phyloP scores from a whole-genome alignment of 2,797 vertebrate species.

The Megaceryle alcyon region DNA sequence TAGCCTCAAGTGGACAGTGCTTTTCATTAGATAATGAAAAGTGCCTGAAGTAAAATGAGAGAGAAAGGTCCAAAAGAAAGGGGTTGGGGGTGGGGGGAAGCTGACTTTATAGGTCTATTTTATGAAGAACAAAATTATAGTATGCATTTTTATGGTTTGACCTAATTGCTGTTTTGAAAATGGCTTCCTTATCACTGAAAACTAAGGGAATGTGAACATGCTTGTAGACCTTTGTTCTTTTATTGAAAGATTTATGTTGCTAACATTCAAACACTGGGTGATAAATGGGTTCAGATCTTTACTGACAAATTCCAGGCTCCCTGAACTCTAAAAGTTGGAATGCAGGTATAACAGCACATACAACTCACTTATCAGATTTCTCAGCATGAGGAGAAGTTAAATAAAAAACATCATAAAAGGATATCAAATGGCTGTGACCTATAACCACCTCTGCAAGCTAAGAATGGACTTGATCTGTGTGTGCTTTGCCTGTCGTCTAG shows the following conservation, averaged over 20 bases:
- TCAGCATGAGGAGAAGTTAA: constrained; percentile 8
- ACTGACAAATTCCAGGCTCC: constrained; percentile 37
- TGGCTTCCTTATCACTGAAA: constrained; percentile 40
- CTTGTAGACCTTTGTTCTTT: constrained; percentile 56
- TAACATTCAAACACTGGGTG: constrained; percentile 52
- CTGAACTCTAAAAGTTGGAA: constrained; percentile 42
- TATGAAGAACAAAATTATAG: neutral
- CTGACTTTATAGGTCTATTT: neutral
- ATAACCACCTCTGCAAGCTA: neutral
- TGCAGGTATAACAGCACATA: constrained; percentile 35
- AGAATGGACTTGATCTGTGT: constrained; percentile 43
- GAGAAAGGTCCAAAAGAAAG: neutral
- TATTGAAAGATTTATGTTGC: constrained; percentile 67
- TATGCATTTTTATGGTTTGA: constrained; percentile 14
- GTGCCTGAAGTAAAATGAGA: neutral
- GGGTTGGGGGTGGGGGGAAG: too few species aligned
- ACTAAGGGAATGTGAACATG: constrained; percentile 9
- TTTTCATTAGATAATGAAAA: constrained; percentile 20
- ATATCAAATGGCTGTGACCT: constrained; percentile 44
- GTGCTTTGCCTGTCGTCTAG: neutral
- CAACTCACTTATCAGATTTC: constrained; percentile 35
- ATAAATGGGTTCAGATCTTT: constrained; percentile 36
- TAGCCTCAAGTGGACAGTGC: neutral
- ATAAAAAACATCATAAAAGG: constrained; percentile 45
- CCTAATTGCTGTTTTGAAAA: constrained; percentile 63